A percentile compares a stretch with the other conserved stretches of the same genome.
These are phyloP conservation scores for Mastomys natalensis DNA, from an alignment of 2,113 vertebrate species.

Conservation along the genomic window DNA sequence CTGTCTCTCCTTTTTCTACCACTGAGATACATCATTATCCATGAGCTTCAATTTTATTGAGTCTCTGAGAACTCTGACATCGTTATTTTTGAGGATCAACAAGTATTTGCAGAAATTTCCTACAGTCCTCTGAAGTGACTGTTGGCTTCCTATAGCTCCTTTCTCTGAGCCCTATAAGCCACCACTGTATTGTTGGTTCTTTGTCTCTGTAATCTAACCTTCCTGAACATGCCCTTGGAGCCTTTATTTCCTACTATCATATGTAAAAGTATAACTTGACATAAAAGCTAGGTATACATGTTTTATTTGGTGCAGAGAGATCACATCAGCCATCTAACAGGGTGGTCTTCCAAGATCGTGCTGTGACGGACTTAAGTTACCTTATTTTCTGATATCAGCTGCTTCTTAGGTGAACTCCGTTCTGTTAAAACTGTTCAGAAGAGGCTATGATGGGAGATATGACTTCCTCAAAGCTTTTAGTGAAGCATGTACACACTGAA, in stretches of 20 bases:
- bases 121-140: background rate
- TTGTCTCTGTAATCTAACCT: background rate
- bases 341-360: background rate
- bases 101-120: slow-evolving; percentile 7
- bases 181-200: background rate
- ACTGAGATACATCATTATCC: background rate
- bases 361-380: background rate
- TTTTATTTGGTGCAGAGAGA: slow-evolving; percentile 45
- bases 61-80: background rate
- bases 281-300: background rate
- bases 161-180: background rate
- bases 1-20: background rate
- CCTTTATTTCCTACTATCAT: background rate
- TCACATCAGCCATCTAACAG: slow-evolving; percentile 68
- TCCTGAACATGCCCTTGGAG: background rate
- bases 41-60: slow-evolving; percentile 18
- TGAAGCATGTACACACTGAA: background rate
- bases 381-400: background rate
- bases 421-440: background rate
- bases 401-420: background rate
- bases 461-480: background rate
- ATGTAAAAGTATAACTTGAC: background rate
- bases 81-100: background rate
- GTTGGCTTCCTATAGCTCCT: background rate
- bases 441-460: background rate